Conservation (phyloP, 2,888 invertebrate genomes). For the Chymomyza caudatula region DNA sequence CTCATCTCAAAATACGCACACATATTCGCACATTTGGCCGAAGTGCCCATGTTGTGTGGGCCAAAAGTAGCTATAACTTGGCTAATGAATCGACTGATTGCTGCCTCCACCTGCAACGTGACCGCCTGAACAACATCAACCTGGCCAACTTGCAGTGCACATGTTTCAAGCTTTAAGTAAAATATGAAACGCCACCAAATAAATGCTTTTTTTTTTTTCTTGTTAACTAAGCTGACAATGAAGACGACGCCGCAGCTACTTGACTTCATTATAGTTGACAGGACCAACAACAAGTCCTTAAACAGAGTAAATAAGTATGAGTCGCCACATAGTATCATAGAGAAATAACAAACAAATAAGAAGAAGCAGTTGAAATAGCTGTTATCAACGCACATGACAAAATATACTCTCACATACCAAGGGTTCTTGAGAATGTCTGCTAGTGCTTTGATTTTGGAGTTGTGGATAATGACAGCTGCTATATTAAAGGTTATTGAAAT, state of each 20-base stretch:
- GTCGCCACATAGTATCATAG: background rate
- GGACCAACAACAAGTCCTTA: conserved; percentile 3
- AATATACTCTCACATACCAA: background rate
- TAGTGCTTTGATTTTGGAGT: no score
- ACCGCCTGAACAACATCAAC: background rate
- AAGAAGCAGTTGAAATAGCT: background rate
- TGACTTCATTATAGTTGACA: conserved; percentile 66
- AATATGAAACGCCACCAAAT: background rate
- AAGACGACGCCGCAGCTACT: conserved; percentile 50
- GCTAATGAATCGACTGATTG: background rate
- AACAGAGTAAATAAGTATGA: background rate
- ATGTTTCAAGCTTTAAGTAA: conserved; percentile 34
- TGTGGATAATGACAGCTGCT: no score
- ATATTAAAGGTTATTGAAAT: no score
- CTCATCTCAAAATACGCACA: conserved; percentile 33
- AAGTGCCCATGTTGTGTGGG: conserved; percentile 26
- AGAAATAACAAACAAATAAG: background rate
- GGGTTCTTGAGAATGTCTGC: no score
- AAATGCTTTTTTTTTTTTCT: background rate
- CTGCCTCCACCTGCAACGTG: conserved; percentile 15
- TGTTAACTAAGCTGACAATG: background rate
- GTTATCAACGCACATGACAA: no score
- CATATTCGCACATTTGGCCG: conserved; percentile 23
- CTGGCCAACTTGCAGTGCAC: background rate
- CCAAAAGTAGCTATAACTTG: background rate